Percentiles rank a stretch among this genome's conserved stretches.
Evolutionary conservation across 30 jellyfish, hydroid and myxozoan genomes (phyloP).

Genomic region (Hydractinia echinata): DNA sequence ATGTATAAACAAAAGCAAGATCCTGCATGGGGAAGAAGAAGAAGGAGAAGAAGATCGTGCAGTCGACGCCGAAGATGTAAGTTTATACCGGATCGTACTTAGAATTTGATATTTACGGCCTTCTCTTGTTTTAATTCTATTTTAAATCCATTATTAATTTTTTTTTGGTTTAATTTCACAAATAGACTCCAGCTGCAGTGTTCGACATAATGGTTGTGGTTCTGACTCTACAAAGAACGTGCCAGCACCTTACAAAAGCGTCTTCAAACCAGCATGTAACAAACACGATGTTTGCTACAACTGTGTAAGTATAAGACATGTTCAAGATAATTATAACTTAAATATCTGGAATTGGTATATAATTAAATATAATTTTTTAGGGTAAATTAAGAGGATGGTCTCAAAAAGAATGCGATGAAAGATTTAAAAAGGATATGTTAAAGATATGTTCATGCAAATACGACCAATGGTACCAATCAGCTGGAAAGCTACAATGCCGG

Average conservation of each 20-base stretch:
- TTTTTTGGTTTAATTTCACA: background rate
- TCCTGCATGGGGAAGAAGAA: too few species aligned
- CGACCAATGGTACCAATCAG: background rate
- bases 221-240: background rate
- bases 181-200: background rate
- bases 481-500: background rate
- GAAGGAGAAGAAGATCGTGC: too few species aligned
- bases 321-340: background rate
- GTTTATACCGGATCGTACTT: too few species aligned
- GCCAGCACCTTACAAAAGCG: background rate
- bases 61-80: too few species aligned
- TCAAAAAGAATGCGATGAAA: conserved; percentile 4
- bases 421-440: background rate
- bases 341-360: background rate
- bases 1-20: too few species aligned
- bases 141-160: too few species aligned
- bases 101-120: too few species aligned
- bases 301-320: background rate
- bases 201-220: conserved; percentile 3
- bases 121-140: too few species aligned
- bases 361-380: background rate
- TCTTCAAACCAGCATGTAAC: background rate
- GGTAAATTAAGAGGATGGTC: conserved; percentile 7
- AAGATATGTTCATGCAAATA: background rate
- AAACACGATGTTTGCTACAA: conserved; percentile 8